Percentiles rank a stretch among this genome's conserved stretches.
Conservation (phyloP, 2,888 invertebrate species). For the Lycaena phlaeas region DNA sequence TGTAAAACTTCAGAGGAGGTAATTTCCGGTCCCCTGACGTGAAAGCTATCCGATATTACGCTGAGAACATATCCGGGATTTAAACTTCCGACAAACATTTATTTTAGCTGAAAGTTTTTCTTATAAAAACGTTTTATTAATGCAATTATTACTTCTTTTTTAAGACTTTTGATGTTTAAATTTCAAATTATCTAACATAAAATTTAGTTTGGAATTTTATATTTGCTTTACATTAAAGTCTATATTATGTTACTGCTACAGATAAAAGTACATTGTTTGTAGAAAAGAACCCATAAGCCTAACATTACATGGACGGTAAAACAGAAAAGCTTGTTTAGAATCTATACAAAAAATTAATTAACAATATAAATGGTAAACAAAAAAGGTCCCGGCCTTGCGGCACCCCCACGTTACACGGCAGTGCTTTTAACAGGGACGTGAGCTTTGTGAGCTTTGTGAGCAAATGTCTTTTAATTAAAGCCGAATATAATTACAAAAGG, state of each 20-base stretch:
- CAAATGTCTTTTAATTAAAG: background rate
- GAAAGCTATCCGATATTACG: background rate
- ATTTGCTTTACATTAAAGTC: too few species aligned
- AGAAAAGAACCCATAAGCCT: too few species aligned
- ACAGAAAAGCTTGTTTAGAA: background rate
- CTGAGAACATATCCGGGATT: background rate
- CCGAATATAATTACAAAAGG: background rate
- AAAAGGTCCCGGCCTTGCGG: background rate
- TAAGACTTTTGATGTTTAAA: too few species aligned
- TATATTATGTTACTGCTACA: too few species aligned
- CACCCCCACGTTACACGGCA: background rate
- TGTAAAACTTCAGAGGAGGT: background rate
- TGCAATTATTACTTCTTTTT: too few species aligned
- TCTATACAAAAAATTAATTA: background rate
- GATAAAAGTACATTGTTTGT: too few species aligned
- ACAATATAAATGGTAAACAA: background rate
- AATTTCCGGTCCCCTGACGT: background rate
- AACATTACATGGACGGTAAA: too few species aligned
- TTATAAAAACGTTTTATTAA: too few species aligned
- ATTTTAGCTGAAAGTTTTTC: background rate
- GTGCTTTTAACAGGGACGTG: background rate
- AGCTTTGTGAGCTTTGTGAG: background rate
- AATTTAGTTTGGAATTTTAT: too few species aligned
- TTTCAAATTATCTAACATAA: too few species aligned
- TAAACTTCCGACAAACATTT: background rate